Evolutionary conservation across 2,888 invertebrate genomes (phyloP).

Genomic region (Sphaerophoria rueppellii): DNA sequence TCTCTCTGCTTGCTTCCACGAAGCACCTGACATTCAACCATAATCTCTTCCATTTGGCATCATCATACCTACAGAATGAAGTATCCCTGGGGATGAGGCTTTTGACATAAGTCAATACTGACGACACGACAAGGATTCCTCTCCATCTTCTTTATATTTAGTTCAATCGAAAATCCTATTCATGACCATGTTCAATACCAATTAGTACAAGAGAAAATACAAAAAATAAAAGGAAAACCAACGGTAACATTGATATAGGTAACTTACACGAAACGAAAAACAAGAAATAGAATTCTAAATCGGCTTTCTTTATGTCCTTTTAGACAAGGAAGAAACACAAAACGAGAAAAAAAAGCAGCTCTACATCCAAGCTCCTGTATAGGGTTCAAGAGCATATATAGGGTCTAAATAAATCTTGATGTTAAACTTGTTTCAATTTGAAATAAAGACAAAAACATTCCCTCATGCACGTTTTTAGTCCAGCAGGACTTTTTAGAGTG

Average conservation of each 20-base stretch:
- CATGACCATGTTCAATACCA: conserved; percentile 62
- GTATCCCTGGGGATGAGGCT: conserved; percentile 17
- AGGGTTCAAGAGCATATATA: neutral
- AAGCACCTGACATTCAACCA: neutral
- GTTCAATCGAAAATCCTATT: conserved; percentile 59
- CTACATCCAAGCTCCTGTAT: too few relatives aligned
- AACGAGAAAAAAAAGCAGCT: neutral
- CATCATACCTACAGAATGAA: conserved; percentile 14
- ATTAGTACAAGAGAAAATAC: conserved; percentile 59
- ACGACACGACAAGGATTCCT: neutral
- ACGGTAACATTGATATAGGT: conserved; percentile 64
- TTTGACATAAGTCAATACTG: conserved; percentile 30
- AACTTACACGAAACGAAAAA: conserved; percentile 64
- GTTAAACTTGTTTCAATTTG: neutral
- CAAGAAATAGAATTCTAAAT: conserved; percentile 68
- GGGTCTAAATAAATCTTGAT: neutral
- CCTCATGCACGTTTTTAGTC: neutral
- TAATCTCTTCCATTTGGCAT: conserved; percentile 66
- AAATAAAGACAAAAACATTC: neutral
- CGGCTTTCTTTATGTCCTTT: conserved; percentile 42
- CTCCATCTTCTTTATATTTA: conserved; percentile 14
- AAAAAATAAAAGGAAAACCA: conserved; percentile 46
- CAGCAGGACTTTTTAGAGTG: conserved; percentile 1
- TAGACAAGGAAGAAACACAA: too few relatives aligned
- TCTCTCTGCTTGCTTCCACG: neutral